Percentiles rank a stretch among this genome's conserved stretches.
Evolutionary conservation across 2,113 vertebrate species (phyloP).

Genomic region (Cygnus atratus): DNA sequence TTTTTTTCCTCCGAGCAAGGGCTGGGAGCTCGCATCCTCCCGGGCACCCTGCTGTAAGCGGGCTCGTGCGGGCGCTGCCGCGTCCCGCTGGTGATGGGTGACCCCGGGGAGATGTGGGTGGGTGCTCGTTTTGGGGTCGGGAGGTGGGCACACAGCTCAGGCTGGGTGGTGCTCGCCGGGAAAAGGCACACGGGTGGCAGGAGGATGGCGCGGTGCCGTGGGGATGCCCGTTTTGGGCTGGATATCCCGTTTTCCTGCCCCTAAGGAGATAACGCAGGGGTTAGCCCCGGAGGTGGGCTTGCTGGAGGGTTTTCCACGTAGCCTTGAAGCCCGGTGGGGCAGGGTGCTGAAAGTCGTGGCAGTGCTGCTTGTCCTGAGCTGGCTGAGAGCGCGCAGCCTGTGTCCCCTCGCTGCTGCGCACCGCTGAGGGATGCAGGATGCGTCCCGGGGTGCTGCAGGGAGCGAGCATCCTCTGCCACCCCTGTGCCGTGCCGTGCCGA

Average conservation of each 20-base stretch:
- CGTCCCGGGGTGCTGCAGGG: rapidly evolving
- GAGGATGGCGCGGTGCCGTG: rapidly evolving
- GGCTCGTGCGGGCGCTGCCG: rapidly evolving
- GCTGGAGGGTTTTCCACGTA: not conserved
- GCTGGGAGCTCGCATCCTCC: not conserved
- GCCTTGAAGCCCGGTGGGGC: not conserved
- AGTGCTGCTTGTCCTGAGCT: not conserved
- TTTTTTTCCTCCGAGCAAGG: not conserved
- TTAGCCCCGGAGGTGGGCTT: not conserved
- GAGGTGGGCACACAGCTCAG: not conserved
- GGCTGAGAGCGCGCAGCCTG: not conserved
- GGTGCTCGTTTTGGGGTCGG: not conserved
- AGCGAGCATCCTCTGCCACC: not conserved
- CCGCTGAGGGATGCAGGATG: not conserved
- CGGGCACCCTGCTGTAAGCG: not conserved
- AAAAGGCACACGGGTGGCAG: rapidly evolving
- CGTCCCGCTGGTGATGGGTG: not conserved
- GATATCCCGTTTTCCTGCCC: not conserved
- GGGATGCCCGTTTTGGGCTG: not conserved
- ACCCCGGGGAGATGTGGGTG: not conserved
- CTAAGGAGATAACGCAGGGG: not conserved
- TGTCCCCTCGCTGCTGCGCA: rapidly evolving
- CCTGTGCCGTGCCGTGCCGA: not conserved
- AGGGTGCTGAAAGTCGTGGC: not conserved
- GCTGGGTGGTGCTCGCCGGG: rapidly evolving